Conservation (phyloP, 2,113 vertebrate genomes). For the Neoarius graeffei region DNA sequence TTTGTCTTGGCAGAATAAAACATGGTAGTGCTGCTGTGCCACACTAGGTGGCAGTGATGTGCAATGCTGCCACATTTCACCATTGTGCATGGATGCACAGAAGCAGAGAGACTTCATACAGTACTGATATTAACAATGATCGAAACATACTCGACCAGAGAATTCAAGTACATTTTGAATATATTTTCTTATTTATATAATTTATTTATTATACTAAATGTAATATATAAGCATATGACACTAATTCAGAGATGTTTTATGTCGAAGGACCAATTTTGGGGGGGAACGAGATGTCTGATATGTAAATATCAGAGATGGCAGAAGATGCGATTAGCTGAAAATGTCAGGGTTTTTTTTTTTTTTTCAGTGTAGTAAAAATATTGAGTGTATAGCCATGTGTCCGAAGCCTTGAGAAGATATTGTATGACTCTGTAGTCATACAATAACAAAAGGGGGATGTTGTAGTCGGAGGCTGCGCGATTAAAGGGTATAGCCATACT, state of each 20-base stretch:
- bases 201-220: slow-evolving; percentile 66
- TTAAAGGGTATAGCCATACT: slow-evolving; percentile 47
- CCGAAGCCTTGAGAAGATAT: slow-evolving; percentile 7
- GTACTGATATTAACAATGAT: slow-evolving; percentile 34
- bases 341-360: not conserved
- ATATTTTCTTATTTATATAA: slow-evolving; percentile 62
- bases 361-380: not conserved
- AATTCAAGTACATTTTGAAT: slow-evolving; percentile 51
- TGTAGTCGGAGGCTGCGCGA: slow-evolving; percentile 16
- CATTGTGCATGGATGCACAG: slow-evolving; percentile 60
- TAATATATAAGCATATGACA: slow-evolving; percentile 62
- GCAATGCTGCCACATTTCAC: slow-evolving; percentile 58
- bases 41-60: slow-evolving; percentile 75
- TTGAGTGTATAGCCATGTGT: slow-evolving; percentile 4
- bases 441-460: not conserved
- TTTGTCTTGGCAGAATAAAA: slow-evolving; percentile 59
- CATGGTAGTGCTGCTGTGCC: slow-evolving; percentile 67
- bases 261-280: slow-evolving; percentile 50
- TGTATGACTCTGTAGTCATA: not conserved
- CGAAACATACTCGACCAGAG: slow-evolving; percentile 52
- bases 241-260: slow-evolving; percentile 63
- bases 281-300: slow-evolving; percentile 42
- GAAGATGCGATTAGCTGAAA: slow-evolving; percentile 29
- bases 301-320: slow-evolving; percentile 51
- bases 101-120: slow-evolving; percentile 34